Evolutionary conservation across 2,888 invertebrate species (phyloP).

Genomic region (Helleia helle): DNA sequence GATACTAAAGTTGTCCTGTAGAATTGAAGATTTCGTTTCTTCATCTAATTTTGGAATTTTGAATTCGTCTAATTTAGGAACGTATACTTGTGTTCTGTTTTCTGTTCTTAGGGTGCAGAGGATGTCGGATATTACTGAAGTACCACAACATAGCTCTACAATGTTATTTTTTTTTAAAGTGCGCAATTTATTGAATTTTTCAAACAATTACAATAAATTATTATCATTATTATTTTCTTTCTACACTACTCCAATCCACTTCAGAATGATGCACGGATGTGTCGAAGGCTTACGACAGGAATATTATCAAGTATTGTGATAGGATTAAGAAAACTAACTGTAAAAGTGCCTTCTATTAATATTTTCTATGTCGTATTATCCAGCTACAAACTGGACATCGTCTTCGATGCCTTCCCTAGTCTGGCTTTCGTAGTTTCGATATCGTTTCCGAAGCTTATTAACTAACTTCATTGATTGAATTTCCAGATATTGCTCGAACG

Average conservation of each 20-base stretch:
- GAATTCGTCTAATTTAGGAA: constrained; percentile 20
- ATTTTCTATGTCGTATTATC: background rate
- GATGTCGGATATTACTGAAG: constrained; percentile 23
- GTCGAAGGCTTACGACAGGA: constrained; percentile 18
- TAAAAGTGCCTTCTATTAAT: too few relatives aligned
- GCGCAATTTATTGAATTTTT: constrained; percentile 7
- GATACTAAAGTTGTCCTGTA: too few relatives aligned
- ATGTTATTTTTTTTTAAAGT: constrained; percentile 11
- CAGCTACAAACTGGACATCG: background rate
- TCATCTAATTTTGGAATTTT: too few relatives aligned
- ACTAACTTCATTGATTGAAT: background rate
- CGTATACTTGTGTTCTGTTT: constrained; percentile 48
- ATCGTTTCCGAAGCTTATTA: too few relatives aligned
- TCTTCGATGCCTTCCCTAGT: too few relatives aligned
- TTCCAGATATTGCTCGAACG: constrained; percentile 87
- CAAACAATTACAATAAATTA: constrained; percentile 8
- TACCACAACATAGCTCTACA: constrained; percentile 21
- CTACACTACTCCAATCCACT: constrained; percentile 20
- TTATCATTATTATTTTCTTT: constrained; percentile 5
- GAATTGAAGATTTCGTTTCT: too few relatives aligned
- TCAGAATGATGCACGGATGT: constrained; percentile 19
- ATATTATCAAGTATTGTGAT: constrained; percentile 29
- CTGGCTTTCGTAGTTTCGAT: too few relatives aligned
- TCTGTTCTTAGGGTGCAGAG: constrained; percentile 52
- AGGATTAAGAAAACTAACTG: constrained; percentile 24